Conservation (phyloP, 2,888 invertebrate genomes). For the Prosapia bicincta region DNA sequence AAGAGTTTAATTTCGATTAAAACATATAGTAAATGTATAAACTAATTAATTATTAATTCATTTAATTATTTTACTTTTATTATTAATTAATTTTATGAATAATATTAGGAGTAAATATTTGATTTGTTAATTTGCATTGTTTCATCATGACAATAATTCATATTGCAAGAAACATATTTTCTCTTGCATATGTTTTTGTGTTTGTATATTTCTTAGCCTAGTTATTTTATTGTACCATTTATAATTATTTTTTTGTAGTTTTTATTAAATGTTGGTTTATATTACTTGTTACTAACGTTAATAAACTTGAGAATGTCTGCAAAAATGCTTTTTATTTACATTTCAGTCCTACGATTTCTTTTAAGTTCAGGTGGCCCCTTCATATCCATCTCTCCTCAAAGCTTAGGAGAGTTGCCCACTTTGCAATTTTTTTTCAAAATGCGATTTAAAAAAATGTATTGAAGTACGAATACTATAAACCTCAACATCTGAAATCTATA, state of each 20-base stretch:
- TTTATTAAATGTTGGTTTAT: not conserved
- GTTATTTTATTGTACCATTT: too few species aligned
- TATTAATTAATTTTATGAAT: not conserved
- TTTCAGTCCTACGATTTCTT: not conserved
- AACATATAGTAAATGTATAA: not conserved
- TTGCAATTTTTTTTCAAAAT: not conserved
- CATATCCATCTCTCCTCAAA: not conserved
- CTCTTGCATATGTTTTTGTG: not conserved
- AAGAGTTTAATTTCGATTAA: not conserved
- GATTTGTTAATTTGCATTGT: not conserved
- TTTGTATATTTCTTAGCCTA: not conserved
- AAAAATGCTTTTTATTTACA: not conserved
- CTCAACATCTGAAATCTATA: not conserved
- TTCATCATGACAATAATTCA: too few species aligned
- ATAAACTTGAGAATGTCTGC: not conserved
- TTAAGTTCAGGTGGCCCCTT: not conserved
- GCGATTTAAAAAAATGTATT: not conserved
- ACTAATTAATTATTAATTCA: too few species aligned
- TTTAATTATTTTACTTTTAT: too few species aligned
- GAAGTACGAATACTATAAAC: not conserved
- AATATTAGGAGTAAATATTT: not conserved
- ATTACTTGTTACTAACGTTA: not conserved
- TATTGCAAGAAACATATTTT: not conserved
- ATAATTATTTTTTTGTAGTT: not conserved
- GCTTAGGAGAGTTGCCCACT: not conserved